Evolutionary conservation across 53 echinoderm and acorn worm species (phyloP), one percentile per base, ranked within the genome.

Genomic region (Mesocentrotus franciscanus): DNA sequence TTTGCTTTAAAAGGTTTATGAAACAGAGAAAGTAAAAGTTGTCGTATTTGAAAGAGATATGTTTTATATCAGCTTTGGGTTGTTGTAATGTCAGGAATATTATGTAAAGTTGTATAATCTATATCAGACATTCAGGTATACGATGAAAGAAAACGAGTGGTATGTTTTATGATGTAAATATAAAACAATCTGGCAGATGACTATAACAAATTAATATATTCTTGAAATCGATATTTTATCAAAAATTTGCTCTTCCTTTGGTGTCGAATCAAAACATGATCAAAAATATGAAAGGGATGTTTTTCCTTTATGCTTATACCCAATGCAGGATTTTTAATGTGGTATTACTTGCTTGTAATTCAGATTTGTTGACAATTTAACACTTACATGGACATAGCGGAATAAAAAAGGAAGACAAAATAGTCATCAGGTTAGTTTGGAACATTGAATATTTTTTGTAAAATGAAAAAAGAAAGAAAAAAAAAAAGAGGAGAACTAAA

Each of bases 151-250:
- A 87, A 57, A 9, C 16, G 29, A 87, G 27, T 81, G 87, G 12
- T 87, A 10, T 27, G 8, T 26, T 56, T 12, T 13, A 57, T 87
- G n/a, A 57, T 87, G 87, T 87, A 87, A 26, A 87, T 87, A 87
- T 15, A 27, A 87, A n/a, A 87, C 14, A 29, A 33, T 57, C 29
- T 58, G 4, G n/a, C 87, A 87, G 58, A 87, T 87, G 56, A 87
- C 57, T 85, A 85, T 85, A 57, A 14, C 24, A 85, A 85, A 10
- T 16, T 87, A 87, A 87, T 87, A 87, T 87, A 87, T 87, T 87
- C 87, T 57, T 87, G 87, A 87, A 87, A 87, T n/a, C 18, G 12
- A 87, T 57, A 58, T 4, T 56, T 57, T 87, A 57, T 87, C 58
- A 87, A n/a, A 87, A 57, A 57, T 26, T 26, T 87, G 87, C n/a